Conservation (phyloP, 2,888 invertebrate species). For the Entomobrya multifasciata region DNA sequence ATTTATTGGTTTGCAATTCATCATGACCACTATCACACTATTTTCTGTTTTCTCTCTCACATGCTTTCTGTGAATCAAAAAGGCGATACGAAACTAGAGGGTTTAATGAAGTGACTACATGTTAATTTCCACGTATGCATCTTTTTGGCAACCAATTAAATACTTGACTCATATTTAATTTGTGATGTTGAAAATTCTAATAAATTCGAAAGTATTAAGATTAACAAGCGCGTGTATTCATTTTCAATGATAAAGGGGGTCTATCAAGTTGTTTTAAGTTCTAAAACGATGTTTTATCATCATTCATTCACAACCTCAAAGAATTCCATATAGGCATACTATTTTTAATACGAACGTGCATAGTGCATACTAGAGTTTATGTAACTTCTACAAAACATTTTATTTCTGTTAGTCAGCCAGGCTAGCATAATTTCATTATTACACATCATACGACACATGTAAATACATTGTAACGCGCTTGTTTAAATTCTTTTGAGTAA, state of each 20-base stretch:
- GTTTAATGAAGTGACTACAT: not conserved
- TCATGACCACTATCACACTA: not conserved
- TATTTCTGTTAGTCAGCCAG: not conserved
- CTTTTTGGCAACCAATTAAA: too few relatives aligned
- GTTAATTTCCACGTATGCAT: not conserved
- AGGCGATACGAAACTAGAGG: not conserved
- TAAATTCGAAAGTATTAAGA: too few relatives aligned
- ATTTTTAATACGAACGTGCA: not conserved
- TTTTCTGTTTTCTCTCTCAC: not conserved
- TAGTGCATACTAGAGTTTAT: not conserved
- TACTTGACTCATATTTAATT: too few relatives aligned
- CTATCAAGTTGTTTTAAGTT: too few relatives aligned
- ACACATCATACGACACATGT: not conserved
- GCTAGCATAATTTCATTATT: conserved; percentile 17
- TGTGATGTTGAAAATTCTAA: too few relatives aligned
- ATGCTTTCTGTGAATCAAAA: not conserved
- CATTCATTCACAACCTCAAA: too few relatives aligned
- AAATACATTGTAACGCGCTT: conserved; percentile 53
- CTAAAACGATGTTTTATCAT: too few relatives aligned
- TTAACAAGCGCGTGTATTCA: too few relatives aligned
- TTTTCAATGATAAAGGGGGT: too few relatives aligned
- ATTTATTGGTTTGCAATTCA: too few relatives aligned
- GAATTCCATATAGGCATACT: too few relatives aligned
- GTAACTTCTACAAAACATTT: too few relatives aligned
- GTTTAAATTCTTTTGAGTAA: conserved; percentile 72